Evolutionary conservation across 2,113 vertebrate genomes (phyloP).

Genomic region (Cryptoleucopteryx plumbea): DNA sequence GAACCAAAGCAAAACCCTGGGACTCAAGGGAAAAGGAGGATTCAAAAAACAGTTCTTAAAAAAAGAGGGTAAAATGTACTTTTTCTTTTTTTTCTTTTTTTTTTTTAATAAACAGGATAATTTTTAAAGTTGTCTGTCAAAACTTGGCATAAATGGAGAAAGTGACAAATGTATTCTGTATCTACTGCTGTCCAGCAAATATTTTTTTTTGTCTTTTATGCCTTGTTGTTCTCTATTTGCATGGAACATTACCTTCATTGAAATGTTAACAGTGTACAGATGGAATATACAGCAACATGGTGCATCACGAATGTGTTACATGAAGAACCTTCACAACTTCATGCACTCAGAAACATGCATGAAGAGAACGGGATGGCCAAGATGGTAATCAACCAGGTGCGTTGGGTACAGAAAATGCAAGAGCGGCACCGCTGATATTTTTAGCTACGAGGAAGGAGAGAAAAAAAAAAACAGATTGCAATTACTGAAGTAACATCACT

Average conservation of each 20-base stretch:
- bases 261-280: conserved; percentile 71
- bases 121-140: conserved; percentile 53
- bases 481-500: conserved; percentile 25
- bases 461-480: not conserved
- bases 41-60: conserved; percentile 52
- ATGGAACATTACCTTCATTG: conserved; percentile 53
- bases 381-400: conserved; percentile 70
- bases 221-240: conserved; percentile 49
- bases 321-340: conserved; percentile 76
- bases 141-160: conserved; percentile 71
- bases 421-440: conserved; percentile 62
- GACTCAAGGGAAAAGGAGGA: not conserved
- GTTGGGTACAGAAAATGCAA: conserved; percentile 65
- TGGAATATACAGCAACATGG: conserved; percentile 70
- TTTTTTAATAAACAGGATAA: conserved; percentile 55
- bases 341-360: conserved; percentile 81
- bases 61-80: not conserved
- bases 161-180: conserved; percentile 34
- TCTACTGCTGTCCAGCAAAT: conserved; percentile 27
- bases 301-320: conserved; percentile 68
- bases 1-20: conserved; percentile 49
- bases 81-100: not conserved
- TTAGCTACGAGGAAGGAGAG: conserved; percentile 72
- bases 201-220: not conserved
- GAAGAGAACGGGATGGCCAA: conserved; percentile 71